Base-by-base conservation (phyloP, 1,140 invertebrate species). In the Oscheius sp. region DNA sequence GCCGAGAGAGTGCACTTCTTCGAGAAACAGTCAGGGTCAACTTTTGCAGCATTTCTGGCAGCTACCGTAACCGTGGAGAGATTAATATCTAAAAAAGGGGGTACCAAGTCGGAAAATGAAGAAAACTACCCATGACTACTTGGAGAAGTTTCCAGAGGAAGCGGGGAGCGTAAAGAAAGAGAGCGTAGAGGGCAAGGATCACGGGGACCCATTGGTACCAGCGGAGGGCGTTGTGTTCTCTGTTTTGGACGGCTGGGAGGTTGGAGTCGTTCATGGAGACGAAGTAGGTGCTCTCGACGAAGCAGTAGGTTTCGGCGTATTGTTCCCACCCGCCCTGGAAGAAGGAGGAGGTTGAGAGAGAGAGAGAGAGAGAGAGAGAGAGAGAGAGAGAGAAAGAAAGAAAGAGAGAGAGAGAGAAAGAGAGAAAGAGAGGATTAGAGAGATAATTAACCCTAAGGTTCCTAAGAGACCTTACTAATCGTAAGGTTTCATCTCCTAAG, bases 321-420 rank as follows among this genome's bases (percentile, higher is more conserved):
- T 78, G 26, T 31, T 78, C 77, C 77, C 77, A 78, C 34, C 36
- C 66, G 2, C 20, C 64, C 85, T 85, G 70, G 85, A 86, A 74
- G 85, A 80, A 15, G 26, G 38, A 42, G n/a, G 38, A 42, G 38
- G 38, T n/a, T n/a, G n/a, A n/a, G n/a, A n/a, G n/a, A n/a, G n/a
- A n/a, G n/a, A n/a, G n/a, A n/a, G n/a, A n/a, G n/a, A n/a, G n/a
- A n/a, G n/a, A n/a, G n/a, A n/a, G n/a, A n/a, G n/a, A n/a, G n/a
- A n/a, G n/a, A n/a, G n/a, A n/a, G n/a, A n/a, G n/a, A n/a, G n/a
- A n/a, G n/a, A n/a, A n/a, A n/a, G n/a, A n/a, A n/a, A n/a, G n/a
- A n/a, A n/a, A n/a, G n/a, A n/a, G n/a, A n/a, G n/a, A n/a, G n/a
- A n/a, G n/a, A n/a, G n/a, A n/a, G n/a, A n/a, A n/a, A n/a, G n/a